phyloP scores from a whole-genome alignment of 2,113 vertebrate species.

The Genyomyrus donnyi region DNA sequence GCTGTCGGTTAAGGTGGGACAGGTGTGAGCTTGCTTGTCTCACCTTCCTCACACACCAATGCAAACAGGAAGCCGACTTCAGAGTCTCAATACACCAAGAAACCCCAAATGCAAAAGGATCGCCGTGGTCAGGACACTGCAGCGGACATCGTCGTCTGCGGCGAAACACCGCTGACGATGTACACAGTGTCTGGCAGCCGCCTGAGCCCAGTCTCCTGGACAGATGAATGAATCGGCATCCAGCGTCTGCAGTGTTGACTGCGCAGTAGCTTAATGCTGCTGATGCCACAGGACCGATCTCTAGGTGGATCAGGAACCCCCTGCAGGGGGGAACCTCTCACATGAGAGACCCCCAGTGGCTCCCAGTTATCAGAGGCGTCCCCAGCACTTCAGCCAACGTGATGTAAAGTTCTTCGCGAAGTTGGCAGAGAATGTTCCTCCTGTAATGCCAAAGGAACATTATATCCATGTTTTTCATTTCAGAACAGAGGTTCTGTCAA shows the following conservation, averaged over 20 bases:
- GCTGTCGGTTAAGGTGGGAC: not conserved
- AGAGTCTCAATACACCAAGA: constrained; percentile 8
- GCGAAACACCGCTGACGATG: not conserved
- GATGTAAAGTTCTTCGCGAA: not conserved
- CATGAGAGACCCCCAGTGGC: not conserved
- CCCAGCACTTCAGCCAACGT: not conserved
- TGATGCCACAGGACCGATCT: not conserved
- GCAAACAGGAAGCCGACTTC: constrained; percentile 1
- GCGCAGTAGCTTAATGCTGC: not conserved
- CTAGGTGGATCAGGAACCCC: not conserved
- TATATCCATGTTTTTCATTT: not conserved
- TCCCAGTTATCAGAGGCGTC: not conserved
- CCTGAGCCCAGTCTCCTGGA: not conserved
- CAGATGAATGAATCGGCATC: not conserved
- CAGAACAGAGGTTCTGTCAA: not conserved
- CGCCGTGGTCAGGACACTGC: constrained; percentile 30
- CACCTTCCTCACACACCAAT: constrained; percentile 11
- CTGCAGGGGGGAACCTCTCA: not conserved
- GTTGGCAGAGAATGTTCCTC: not conserved
- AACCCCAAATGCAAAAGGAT: constrained; percentile 1
- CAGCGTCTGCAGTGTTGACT: constrained; percentile 21
- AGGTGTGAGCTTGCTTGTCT: not conserved
- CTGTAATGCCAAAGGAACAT: not conserved
- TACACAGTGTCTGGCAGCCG: not conserved
- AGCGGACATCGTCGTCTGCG: constrained; percentile 21